Percentiles rank a stretch among this genome's conserved stretches.
Conservation (phyloP, 2,888 invertebrate genomes). For the Sarcophaga subvicina region DNA sequence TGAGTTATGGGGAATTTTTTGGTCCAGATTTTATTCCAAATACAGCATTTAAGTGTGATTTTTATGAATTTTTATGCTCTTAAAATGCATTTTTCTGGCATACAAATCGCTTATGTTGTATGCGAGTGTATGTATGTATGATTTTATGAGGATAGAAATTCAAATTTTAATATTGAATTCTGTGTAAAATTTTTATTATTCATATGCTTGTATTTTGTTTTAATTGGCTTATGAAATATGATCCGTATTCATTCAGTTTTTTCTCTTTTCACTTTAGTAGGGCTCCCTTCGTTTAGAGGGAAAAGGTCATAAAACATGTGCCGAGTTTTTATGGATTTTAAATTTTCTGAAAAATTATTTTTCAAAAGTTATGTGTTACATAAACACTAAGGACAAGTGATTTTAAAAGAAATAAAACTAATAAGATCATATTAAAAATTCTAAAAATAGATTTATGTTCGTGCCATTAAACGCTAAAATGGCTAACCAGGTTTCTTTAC, state of each 20-base stretch:
- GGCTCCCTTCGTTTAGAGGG: not conserved
- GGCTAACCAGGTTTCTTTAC: too few relatives aligned
- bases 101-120: slow-evolving; percentile 27
- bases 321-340: too few relatives aligned
- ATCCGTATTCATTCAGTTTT: slow-evolving; percentile 13
- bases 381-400: not conserved
- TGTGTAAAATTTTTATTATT: slow-evolving; percentile 11
- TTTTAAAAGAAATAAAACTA: slow-evolving; percentile 23
- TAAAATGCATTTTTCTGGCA: slow-evolving; percentile 10
- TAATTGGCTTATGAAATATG: slow-evolving; percentile 63
- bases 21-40: slow-evolving; percentile 66
- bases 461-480: too few relatives aligned
- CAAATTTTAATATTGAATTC: slow-evolving; percentile 42
- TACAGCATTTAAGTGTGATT: slow-evolving; percentile 54
- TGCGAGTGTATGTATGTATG: slow-evolving; percentile 56
- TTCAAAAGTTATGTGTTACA: too few relatives aligned
- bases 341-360: too few relatives aligned
- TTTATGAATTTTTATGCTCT: slow-evolving; percentile 51
- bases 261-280: not conserved
- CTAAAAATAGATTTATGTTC: not conserved
- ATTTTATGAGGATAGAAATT: slow-evolving; percentile 57
- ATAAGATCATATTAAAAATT: slow-evolving; percentile 12
- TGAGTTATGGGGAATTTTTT: slow-evolving; percentile 77
- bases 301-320: not conserved
- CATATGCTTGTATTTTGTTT: slow-evolving; percentile 17